phyloP scores from a whole-genome alignment of 2,113 vertebrate genomes.

The Polypterus senegalus region DNA sequence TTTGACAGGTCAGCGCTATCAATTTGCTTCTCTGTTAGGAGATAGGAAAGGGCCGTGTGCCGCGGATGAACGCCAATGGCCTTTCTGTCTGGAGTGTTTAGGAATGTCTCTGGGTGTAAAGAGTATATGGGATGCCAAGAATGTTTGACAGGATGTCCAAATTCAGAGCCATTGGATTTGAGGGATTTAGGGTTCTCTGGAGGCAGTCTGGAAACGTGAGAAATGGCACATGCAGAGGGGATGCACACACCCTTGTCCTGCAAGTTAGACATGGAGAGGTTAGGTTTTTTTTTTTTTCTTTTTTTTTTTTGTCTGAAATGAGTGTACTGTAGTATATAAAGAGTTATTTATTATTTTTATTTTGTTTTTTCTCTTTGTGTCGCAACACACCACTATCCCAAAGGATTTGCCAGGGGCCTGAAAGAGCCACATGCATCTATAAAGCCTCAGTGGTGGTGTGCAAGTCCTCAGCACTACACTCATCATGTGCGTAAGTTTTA shows the following conservation, averaged over 20 bases:
- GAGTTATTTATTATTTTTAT: neutral
- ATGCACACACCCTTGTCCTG: too few species aligned
- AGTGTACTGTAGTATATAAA: neutral
- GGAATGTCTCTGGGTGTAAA: neutral
- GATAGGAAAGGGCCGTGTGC: too few species aligned
- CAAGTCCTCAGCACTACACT: neutral
- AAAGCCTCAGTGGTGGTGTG: neutral
- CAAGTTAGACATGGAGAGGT: too few species aligned
- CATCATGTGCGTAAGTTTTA: too few species aligned
- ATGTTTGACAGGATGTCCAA: too few species aligned
- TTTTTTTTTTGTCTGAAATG: too few species aligned
- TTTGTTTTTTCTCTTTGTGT: neutral
- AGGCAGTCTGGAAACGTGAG: too few species aligned
- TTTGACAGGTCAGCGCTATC: slow-evolving; percentile 10
- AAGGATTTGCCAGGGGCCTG: neutral
- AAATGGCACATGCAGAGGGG: too few species aligned
- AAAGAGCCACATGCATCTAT: neutral
- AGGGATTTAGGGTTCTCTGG: too few species aligned
- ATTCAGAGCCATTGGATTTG: too few species aligned
- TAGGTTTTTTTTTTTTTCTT: too few species aligned
- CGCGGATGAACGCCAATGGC: too few species aligned
- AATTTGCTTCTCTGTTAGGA: neutral
- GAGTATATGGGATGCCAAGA: neutral
- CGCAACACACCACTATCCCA: neutral
- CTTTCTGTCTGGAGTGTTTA: neutral